Conservation (phyloP, 2,113 vertebrate genomes). For the Pipa parva region DNA sequence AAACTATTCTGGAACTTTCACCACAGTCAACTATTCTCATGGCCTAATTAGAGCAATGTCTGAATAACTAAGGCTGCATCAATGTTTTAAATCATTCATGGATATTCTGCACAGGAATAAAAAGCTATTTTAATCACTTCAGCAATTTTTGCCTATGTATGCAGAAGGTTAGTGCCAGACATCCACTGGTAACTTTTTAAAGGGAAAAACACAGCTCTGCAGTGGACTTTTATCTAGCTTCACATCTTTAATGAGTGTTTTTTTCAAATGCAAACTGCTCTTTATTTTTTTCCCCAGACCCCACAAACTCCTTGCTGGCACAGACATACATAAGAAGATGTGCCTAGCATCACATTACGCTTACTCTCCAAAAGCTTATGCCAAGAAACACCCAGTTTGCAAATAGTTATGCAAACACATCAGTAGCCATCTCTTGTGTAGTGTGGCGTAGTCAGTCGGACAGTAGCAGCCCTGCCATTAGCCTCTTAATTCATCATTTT, state of each 20-base stretch:
- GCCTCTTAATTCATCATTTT: no score
- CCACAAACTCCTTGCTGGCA: not conserved
- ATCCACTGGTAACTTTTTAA: not conserved
- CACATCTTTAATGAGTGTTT: not conserved
- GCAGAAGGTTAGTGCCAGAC: not conserved
- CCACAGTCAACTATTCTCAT: not conserved
- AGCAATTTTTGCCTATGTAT: not conserved
- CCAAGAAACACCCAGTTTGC: not conserved
- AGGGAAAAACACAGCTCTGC: not conserved
- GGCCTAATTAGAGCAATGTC: conserved; percentile 3
- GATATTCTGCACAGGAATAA: conserved; percentile 2
- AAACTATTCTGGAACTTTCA: not conserved
- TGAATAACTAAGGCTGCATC: not conserved
- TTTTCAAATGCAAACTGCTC: not conserved
- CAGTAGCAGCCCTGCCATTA: no score
- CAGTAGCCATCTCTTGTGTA: no score
- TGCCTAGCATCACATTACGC: not conserved
- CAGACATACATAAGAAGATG: not conserved
- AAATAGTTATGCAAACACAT: no score
- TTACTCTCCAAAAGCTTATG: not conserved
- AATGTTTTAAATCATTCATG: conserved; percentile 7
- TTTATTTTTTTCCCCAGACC: not conserved
- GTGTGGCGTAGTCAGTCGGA: no score
- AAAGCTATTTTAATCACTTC: not conserved
- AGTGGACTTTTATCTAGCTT: not conserved